Evolutionary conservation across 2,113 vertebrate genomes (phyloP), one percentile per base, ranked within the genome.

Genomic region (Chloropsis cyanopogon): DNA sequence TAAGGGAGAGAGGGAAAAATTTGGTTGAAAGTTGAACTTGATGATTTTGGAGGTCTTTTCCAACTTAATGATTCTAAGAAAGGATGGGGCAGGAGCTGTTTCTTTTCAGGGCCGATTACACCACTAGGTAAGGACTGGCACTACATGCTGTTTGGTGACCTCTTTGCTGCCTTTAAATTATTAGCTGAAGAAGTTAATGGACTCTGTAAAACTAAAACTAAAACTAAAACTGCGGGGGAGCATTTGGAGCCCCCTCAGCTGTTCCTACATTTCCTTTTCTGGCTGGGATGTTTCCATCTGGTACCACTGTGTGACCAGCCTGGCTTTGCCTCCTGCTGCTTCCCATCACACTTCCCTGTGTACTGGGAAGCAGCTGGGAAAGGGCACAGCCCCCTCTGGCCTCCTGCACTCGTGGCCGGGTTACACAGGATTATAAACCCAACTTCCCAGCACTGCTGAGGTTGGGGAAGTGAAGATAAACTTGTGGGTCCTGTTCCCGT

Each of bases 101-200:
- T 82, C 54, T 90, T 82, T 91, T 90, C 90, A 82, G 81, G n/a
- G 92, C 75, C 98, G 97, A 98, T 98, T 95, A 97, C 76, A 94
- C 68, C 41, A 21, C 50, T 76, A 86, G 92, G 92, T 95, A 77
- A 83, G 77, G 90, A 81, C 42, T 65, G 49, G 47, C 85, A 90
- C 88, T 92, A 95, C 95, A 90, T 77, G 96, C 96, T 97, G 97
- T 61, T 98, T 80, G 39, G 41, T 97, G 96, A 98, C 96, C 97
- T 92, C 84, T 97, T 98, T 96, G 68, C 77, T 24, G 86, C 31
- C 59, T 61, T 25, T 57, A 71, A 60, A 76, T 90, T 83, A 77
- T 52, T 70, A 82, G 23, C 47, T 92, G 90, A 78, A 80, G 25
- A 44, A 88, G 42, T 33, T 60, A 84, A 90, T 1, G 11, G 39